A percentile compares a stretch with the other conserved stretches of the same genome.
These are phyloP conservation scores for Brachionus calyciflorus DNA, from an alignment of 1,140 invertebrate genomes.

Conservation along the genomic window DNA sequence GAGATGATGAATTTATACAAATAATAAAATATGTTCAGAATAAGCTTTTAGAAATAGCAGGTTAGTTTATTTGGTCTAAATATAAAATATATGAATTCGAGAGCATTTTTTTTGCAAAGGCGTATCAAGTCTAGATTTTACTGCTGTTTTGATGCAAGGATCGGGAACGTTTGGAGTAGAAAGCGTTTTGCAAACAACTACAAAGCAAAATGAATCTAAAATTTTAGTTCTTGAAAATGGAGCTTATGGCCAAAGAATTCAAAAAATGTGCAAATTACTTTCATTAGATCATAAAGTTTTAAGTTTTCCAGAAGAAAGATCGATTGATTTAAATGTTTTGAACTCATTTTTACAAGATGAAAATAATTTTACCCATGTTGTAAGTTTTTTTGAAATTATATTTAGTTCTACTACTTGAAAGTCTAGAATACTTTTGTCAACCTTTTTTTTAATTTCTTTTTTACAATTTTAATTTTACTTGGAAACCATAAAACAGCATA, in stretches of 20 bases:
- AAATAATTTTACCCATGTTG: background rate
- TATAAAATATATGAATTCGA: background rate
- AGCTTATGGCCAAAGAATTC: conserved; percentile 62
- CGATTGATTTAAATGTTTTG: conserved; percentile 53
- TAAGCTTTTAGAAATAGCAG: conserved; percentile 60
- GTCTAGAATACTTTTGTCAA: too few relatives aligned
- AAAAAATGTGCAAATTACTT: conserved; percentile 58
- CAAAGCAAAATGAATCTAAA: conserved; percentile 52
- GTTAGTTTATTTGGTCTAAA: conserved; percentile 51
- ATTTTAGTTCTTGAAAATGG: conserved; percentile 62
- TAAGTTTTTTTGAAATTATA: too few relatives aligned
- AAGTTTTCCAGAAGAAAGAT: conserved; percentile 58
- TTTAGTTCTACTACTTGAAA: too few relatives aligned
- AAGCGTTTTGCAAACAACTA: conserved; percentile 60
- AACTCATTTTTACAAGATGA: background rate
- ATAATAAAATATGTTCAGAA: conserved; percentile 58
- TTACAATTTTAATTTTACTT: too few relatives aligned
- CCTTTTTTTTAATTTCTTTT: too few relatives aligned
- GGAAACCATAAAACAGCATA: too few relatives aligned
- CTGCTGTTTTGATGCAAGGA: conserved; percentile 62
- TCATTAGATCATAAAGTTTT: conserved; percentile 54
- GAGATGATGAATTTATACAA: conserved; percentile 61
- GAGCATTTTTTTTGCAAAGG: conserved; percentile 50
- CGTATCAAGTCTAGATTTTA: conserved; percentile 55
- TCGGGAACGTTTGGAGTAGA: conserved; percentile 64